phyloP scores from a whole-genome alignment of 2,113 vertebrate genomes.

The Boulengeromyrus knoepffleri region DNA sequence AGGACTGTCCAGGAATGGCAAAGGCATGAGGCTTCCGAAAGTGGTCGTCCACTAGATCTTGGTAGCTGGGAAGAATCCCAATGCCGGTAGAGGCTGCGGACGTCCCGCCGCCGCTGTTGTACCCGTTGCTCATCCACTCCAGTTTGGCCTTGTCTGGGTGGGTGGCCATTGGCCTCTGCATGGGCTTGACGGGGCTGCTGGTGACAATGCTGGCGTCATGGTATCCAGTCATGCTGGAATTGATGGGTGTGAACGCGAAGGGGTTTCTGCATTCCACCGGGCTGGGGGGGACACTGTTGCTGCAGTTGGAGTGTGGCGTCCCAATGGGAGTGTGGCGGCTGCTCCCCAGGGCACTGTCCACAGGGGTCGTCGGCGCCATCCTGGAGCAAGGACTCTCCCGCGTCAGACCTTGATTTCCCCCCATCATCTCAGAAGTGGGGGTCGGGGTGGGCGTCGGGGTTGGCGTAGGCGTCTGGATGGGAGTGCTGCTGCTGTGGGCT shows the following conservation, averaged over 20 bases:
- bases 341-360: constrained; percentile 87
- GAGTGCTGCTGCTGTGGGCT: constrained; percentile 72
- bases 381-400: constrained; percentile 84
- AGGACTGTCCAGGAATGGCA: constrained; percentile 85
- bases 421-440: constrained; percentile 81
- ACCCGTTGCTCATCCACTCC: constrained; percentile 95
- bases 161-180: constrained; percentile 95
- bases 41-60: constrained; percentile 88
- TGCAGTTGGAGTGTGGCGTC: constrained; percentile 93
- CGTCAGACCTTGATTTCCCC: constrained; percentile 69
- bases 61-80: constrained; percentile 84
- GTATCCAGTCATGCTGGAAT: constrained; percentile 82
- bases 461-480: constrained; percentile 65
- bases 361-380: constrained; percentile 79
- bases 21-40: constrained; percentile 97
- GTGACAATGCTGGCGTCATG: constrained; percentile 86
- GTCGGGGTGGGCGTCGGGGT: constrained; percentile 82
- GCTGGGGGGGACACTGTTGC: constrained; percentile 88
- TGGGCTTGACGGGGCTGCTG: constrained; percentile 91
- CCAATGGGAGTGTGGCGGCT: constrained; percentile 87
- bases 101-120: constrained; percentile 58
- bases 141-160: constrained; percentile 94
- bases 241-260: constrained; percentile 95
- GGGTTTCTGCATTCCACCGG: constrained; percentile 96
- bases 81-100: constrained; percentile 62